Evolutionary conservation across 2,888 invertebrate genomes (phyloP).

Genomic region (Parnassius smintheus): DNA sequence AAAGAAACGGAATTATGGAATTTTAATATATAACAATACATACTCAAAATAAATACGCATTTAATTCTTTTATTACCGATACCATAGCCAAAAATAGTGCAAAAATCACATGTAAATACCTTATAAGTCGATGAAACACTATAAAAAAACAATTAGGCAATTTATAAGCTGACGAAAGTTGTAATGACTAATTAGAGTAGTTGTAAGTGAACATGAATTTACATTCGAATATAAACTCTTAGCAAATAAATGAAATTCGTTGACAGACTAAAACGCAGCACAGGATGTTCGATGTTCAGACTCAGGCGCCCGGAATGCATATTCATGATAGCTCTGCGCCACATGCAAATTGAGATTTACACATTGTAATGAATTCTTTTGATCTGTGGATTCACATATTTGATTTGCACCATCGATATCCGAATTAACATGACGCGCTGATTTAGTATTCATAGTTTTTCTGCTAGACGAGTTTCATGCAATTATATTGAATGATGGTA

Average conservation of each 20-base stretch:
- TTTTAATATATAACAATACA: no score
- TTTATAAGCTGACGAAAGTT: no score
- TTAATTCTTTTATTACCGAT: no score
- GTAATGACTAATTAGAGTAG: neutral
- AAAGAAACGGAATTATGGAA: no score
- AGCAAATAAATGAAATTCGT: constrained; percentile 26
- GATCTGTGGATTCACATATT: constrained; percentile 80
- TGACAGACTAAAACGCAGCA: constrained; percentile 55
- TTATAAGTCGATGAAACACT: no score
- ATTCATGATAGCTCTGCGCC: constrained; percentile 74
- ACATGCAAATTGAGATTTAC: constrained; percentile 81
- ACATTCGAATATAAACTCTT: no score
- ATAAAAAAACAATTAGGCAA: no score
- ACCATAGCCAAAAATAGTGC: no score
- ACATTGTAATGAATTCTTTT: constrained; percentile 82
- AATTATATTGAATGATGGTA: constrained; percentile 38
- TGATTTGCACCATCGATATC: constrained; percentile 79
- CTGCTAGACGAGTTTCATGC: constrained; percentile 46
- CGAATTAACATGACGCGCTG: constrained; percentile 68
- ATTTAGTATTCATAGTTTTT: constrained; percentile 78
- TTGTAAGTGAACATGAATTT: neutral
- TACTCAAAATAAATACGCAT: no score
- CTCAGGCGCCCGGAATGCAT: constrained; percentile 72
- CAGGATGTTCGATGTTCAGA: constrained; percentile 67
- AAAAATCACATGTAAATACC: no score